Conservation (phyloP, 2,113 vertebrate genomes). For the Dolichotis patagonum region DNA sequence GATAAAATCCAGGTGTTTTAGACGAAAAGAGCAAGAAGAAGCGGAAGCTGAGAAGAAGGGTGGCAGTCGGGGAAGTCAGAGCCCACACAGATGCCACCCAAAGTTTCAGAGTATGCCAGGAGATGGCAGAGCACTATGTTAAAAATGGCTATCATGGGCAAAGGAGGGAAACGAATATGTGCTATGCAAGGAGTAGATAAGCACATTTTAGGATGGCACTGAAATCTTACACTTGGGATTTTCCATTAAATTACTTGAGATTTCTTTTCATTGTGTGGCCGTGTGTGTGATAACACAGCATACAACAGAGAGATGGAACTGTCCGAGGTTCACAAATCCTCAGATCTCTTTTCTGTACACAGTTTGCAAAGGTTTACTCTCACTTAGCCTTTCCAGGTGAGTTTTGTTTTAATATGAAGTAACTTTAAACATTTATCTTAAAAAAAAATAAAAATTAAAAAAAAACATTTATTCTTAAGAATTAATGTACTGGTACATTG, state of each 20-base stretch:
- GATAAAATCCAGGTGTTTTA: not conserved
- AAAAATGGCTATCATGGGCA: not conserved
- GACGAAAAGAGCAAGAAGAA: not conserved
- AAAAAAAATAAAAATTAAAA: too few relatives aligned
- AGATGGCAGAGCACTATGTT: not conserved
- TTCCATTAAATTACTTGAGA: not conserved
- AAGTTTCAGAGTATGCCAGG: not conserved
- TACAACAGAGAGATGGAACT: slow-evolving; percentile 33
- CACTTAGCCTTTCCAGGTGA: not conserved
- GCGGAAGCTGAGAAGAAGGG: not conserved
- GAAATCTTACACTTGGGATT: slow-evolving; percentile 43
- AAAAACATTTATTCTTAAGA: not conserved
- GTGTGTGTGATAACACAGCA: not conserved
- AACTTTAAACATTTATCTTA: not conserved
- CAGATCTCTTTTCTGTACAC: not conserved
- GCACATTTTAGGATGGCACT: slow-evolving; percentile 67
- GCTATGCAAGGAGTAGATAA: slow-evolving; percentile 29
- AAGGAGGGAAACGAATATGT: not conserved
- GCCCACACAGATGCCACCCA: not conserved
- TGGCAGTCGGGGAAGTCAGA: not conserved
- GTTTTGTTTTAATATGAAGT: not conserved
- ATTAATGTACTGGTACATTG: not conserved
- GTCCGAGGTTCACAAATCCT: not conserved
- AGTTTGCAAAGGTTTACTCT: not conserved
- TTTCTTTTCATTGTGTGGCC: not conserved